Base-by-base conservation (phyloP, 2,797 vertebrate species). In the Dendrocincla tyrannina region DNA sequence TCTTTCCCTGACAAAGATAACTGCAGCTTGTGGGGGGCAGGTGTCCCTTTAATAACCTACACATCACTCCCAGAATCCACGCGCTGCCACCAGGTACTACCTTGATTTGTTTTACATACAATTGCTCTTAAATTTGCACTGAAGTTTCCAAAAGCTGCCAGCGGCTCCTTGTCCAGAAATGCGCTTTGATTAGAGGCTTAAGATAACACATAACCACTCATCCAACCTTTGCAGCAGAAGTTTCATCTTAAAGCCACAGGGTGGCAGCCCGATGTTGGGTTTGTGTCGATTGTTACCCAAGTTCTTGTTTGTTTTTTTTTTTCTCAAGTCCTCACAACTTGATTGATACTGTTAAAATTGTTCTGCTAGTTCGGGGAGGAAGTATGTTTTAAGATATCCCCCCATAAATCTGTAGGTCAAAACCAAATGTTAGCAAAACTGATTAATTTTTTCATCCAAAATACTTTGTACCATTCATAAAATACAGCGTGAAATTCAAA, bases 191-290 rank as follows among this genome's bases (percentile, higher is more conserved):
- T 3, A 50, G 42, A 53, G 42, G 4, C 0, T 56, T 11, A 2
- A 33, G 4, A 28, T 11, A 14, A 69, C 64, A 9, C 27, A 2
- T 1, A 17, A 35, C 30, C 8, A 1, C 24, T 37, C 24, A 12
- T 23, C 28, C 42, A 13, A 1, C 24, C 22, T 60, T 35, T 3
- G 22, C 44, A 39, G 83, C 10, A 30, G 69, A 5, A 60, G 41
- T 70, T 94, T 50, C 32, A 8, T 2, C 60, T 18, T 35, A 1
- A 7, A 64, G 52, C 94, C 96, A 87, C 96, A n/a, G 18, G 95
- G 89, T 96, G 96, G 95, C 96, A 88, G 44, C 74, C 7, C 74
- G 6, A 44, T 3, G 73, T 88, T 69, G 90, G 47, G 42, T 96
- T 96, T 94, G 56, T 24, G 20, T 5, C 3, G 20, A 1, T 59